Evolutionary conservation across 2,888 invertebrate species (phyloP).

Genomic region (Choristoneura rosaceana): DNA sequence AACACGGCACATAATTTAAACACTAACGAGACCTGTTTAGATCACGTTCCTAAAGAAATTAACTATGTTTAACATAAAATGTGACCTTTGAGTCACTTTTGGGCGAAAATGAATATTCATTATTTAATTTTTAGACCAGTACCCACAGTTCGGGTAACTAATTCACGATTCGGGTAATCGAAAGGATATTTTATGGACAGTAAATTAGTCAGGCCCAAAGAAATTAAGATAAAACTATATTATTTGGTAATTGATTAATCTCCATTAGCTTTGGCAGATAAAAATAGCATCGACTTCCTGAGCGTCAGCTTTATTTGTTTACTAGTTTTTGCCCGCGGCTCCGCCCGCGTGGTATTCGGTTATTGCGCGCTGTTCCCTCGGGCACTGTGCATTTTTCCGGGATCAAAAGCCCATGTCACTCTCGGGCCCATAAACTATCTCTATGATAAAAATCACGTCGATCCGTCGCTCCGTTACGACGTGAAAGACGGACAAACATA

Average conservation of each 20-base stretch:
- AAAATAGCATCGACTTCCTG: no score
- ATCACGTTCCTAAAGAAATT: constrained; percentile 17
- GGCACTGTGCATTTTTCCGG: no score
- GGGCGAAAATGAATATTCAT: constrained; percentile 12
- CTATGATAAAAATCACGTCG: no score
- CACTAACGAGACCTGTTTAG: constrained; percentile 18
- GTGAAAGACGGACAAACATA: no score
- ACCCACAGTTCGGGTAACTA: no score
- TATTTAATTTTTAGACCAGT: neutral
- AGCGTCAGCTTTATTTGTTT: neutral
- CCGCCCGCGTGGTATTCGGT: no score
- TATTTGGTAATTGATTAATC: neutral
- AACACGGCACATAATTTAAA: constrained; percentile 14
- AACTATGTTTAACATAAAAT: constrained; percentile 15
- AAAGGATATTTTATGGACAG: neutral
- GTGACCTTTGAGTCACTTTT: constrained; percentile 23
- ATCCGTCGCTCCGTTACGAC: no score
- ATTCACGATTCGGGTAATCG: no score
- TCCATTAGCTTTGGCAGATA: neutral
- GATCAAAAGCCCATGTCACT: no score
- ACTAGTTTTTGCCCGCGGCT: no score
- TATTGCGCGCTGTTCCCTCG: no score
- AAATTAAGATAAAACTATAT: neutral
- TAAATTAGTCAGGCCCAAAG: neutral
- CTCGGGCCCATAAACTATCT: no score